Percentiles rank a stretch among this genome's conserved stretches.
Evolutionary conservation across 2,888 invertebrate genomes (phyloP).

Genomic region (Diarsia rubi): DNA sequence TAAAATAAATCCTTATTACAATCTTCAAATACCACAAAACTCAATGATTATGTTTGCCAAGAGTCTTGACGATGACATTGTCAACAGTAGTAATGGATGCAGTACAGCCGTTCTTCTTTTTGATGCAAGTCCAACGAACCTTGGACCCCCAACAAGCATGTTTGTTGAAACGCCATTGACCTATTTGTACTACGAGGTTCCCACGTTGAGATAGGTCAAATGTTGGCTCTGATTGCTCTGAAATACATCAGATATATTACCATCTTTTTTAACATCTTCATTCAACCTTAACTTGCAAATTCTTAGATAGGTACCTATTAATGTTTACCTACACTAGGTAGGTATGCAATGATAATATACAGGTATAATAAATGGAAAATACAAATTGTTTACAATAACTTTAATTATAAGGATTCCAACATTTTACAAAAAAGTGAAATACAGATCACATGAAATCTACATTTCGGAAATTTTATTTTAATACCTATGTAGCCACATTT

Average conservation of each 20-base stretch:
- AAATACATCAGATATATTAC: conserved; percentile 31
- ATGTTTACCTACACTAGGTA: neutral
- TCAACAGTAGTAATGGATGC: conserved; percentile 86
- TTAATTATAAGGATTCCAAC: conserved; percentile 49
- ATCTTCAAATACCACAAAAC: conserved; percentile 1
- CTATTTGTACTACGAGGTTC: conserved; percentile 86
- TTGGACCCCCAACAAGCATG: conserved; percentile 88
- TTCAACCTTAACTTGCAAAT: conserved; percentile 6
- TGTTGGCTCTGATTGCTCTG: conserved; percentile 87
- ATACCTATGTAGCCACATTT: conserved; percentile 43
- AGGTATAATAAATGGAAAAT: neutral
- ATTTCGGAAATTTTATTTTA: conserved; percentile 47
- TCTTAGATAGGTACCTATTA: neutral
- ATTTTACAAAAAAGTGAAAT: conserved; percentile 7
- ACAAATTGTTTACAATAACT: conserved; percentile 19
- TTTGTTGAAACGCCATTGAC: conserved; percentile 87
- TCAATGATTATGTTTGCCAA: conserved; percentile 86
- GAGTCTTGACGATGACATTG: conserved; percentile 86
- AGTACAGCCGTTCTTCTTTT: conserved; percentile 86
- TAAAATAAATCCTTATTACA: neutral
- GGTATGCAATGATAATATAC: neutral
- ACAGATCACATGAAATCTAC: conserved; percentile 36
- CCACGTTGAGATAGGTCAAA: conserved; percentile 87
- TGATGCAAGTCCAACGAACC: conserved; percentile 88
- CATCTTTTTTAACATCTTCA: conserved; percentile 12